Evolutionary conservation across 23 tunicate species (phyloP), one percentile per base, ranked within the genome.

Genomic region (Halocynthia roretzi): DNA sequence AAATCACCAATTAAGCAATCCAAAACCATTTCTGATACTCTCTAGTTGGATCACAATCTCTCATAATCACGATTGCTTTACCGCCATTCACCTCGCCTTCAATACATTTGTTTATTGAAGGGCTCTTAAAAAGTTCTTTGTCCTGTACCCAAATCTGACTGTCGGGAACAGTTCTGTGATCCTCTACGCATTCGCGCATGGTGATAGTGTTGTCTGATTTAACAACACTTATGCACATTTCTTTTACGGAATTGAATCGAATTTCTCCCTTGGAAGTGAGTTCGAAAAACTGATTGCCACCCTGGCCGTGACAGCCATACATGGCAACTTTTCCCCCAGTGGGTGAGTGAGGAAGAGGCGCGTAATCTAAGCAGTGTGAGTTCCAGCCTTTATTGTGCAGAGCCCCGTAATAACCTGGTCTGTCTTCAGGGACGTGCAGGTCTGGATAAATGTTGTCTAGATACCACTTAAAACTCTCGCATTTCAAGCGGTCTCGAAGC

Each of bases 251-350:
- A 72, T 90, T 96, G 86, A 85, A 90, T 7, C 99, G 85, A 54
- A 96, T 68, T 62, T 96, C 93, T 12, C 74, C 51, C 31, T 71
- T 55, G 53, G 99, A 73, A 6, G 95, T 89, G 78, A 78, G 86
- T 74, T 96, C 99, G 70, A 96, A 96, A 82, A 96, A 96, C 87
- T 92, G 85, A 52, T 96, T 96, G 8, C 96, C 99, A 5, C 99
- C 99, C 62, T 96, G 99, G 6, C 99, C 99, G 66, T 96, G 99
- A 64, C 99, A 96, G 8, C 87, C 94, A 76, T 80, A 96, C 65
- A 91, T 80, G 49, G 93, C 83, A 31, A 96, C 93, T 52, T 67
- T 68, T 11, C 97, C 96, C 15, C 96, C 87, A 4, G 93, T 85
- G 22, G 95, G 95, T 52, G 83, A 71, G 31, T 80, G 77, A 49